phyloP scores from a whole-genome alignment of 1,140 invertebrate species.

The Drosophila kohkoa region DNA sequence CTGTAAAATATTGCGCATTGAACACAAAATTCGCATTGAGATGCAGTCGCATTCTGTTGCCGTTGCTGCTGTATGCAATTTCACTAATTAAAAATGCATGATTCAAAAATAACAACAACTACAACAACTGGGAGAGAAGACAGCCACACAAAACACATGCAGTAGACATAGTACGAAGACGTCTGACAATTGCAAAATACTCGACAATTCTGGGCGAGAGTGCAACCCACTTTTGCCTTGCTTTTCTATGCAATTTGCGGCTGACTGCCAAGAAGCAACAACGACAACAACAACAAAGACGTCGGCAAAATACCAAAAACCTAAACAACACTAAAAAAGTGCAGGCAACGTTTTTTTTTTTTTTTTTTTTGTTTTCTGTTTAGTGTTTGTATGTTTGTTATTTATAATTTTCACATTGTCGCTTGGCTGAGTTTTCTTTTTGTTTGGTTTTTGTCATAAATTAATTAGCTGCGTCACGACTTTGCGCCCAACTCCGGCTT shows the following conservation, averaged over 20 bases:
- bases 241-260: conserved; percentile 75
- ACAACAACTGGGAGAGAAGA: conserved; percentile 19
- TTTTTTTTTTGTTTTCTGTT: conserved; percentile 15
- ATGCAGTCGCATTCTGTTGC: conserved; percentile 36
- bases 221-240: conserved; percentile 73
- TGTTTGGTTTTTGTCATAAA: conserved; percentile 67
- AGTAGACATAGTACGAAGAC: conserved; percentile 40
- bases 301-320: conserved; percentile 29
- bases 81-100: conserved; percentile 82
- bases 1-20: conserved; percentile 71
- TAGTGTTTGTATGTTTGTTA: conserved; percentile 32
- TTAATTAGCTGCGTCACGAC: conserved; percentile 79
- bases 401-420: conserved; percentile 58
- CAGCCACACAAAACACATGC: conserved; percentile 10
- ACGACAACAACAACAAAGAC: background rate
- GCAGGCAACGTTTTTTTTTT: background rate
- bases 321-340: conserved; percentile 56
- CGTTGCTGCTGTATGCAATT: conserved; percentile 63
- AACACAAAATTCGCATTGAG: conserved; percentile 65
- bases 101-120: conserved; percentile 70
- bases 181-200: conserved; percentile 62
- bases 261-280: conserved; percentile 66
- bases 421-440: conserved; percentile 59
- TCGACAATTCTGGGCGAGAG: conserved; percentile 74
- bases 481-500: conserved; percentile 49